phyloP scores from a whole-genome alignment of 2,888 invertebrate genomes.

The Caenorhabditis virilis region DNA sequence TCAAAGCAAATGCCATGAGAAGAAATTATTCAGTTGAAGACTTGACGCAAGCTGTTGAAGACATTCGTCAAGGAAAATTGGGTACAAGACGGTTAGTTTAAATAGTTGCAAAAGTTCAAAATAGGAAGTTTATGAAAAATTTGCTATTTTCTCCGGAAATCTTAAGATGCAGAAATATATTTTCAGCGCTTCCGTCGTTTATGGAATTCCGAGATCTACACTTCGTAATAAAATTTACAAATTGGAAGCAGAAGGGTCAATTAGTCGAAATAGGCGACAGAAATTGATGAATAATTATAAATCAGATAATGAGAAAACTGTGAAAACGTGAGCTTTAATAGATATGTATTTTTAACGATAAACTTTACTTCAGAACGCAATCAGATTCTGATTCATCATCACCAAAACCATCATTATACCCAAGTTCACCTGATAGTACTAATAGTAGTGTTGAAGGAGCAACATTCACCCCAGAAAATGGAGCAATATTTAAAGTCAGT shows the following conservation, averaged over 20 bases:
- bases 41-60: conserved; percentile 87
- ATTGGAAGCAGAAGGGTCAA: conserved; percentile 63
- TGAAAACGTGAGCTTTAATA: not conserved
- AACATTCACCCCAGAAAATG: not conserved
- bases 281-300: conserved; percentile 8
- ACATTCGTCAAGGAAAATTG: conserved; percentile 50
- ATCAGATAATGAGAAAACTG: not conserved
- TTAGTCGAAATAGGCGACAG: conserved; percentile 24
- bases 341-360: no score
- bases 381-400: conserved; percentile 27
- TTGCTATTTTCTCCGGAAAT: no score
- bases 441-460: conserved; percentile 31
- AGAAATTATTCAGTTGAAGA: conserved; percentile 93
- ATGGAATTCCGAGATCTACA: conserved; percentile 94
- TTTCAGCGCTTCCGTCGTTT: conserved; percentile 84
- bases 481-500: not conserved
- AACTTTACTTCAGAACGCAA: not conserved
- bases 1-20: conserved; percentile 69
- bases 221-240: conserved; percentile 85
- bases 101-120: conserved; percentile 74
- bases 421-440: conserved; percentile 38
- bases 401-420: conserved; percentile 28
- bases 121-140: no score
- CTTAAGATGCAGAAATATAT: no score
- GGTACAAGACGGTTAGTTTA: conserved; percentile 75